Conservation (phyloP, 2,797 vertebrate genomes). For the Pseudocheirus occidentalis region DNA sequence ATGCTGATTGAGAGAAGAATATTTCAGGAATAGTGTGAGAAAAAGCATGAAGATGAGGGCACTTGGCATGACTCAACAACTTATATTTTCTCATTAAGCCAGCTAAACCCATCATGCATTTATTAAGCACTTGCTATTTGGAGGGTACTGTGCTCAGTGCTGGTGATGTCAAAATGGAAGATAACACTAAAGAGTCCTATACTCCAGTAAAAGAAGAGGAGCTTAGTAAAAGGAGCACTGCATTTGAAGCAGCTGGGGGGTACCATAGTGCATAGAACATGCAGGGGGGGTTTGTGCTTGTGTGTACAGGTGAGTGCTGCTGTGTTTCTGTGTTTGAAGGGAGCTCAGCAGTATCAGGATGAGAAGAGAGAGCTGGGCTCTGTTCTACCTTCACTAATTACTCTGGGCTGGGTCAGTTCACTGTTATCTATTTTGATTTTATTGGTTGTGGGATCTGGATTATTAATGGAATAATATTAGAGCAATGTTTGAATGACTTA, state of each 20-base stretch:
- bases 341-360: no score
- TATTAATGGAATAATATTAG: background rate
- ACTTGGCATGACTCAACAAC: no score
- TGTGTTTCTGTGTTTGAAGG: no score
- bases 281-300: no score
- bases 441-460: slow-evolving; percentile 11
- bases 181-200: background rate
- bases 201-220: background rate
- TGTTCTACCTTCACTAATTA: background rate
- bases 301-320: no score
- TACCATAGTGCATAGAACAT: no score
- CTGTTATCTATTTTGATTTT: slow-evolving; percentile 8
- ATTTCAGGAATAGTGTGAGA: background rate
- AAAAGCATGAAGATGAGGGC: slow-evolving; percentile 20
- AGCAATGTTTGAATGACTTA: background rate
- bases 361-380: slow-evolving; percentile 3
- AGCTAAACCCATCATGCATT: background rate
- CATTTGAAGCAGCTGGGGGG: no score
- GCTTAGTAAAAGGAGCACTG: background rate
- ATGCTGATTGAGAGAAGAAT: background rate
- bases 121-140: background rate
- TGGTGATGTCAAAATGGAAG: background rate
- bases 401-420: slow-evolving; percentile 22
- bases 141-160: no score
- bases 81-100: background rate